Percentiles rank a stretch among this genome's conserved stretches.
phyloP scores from a whole-genome alignment of 1,140 invertebrate species.

The Sipha flava region DNA sequence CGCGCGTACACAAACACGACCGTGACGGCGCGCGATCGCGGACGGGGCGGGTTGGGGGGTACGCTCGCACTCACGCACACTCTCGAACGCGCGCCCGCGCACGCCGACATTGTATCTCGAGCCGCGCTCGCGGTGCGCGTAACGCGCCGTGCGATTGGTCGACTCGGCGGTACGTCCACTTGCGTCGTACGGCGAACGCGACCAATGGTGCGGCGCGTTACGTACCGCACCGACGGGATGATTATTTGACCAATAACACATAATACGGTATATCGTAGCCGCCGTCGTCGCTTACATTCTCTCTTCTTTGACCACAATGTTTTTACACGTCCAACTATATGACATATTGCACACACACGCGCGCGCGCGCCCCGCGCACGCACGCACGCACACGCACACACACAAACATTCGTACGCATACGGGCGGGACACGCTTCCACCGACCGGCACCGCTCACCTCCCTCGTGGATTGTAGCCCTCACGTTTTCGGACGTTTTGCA shows the following conservation, averaged over 20 bases:
- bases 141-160: neutral
- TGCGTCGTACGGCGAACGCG: neutral
- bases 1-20: neutral
- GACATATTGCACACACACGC: neutral
- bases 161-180: neutral
- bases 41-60: neutral
- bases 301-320: conserved; percentile 14
- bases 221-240: neutral
- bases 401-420: no score
- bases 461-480: neutral
- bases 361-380: neutral
- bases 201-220: neutral
- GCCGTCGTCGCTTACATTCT: neutral
- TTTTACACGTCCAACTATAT: neutral
- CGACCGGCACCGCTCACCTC: neutral
- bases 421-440: neutral
- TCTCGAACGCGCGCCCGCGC: neutral
- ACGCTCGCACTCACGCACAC: neutral
- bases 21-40: neutral
- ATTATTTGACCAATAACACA: conserved; percentile 24
- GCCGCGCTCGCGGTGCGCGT: neutral
- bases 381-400: no score
- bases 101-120: conserved; percentile 9
- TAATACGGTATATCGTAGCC: neutral
- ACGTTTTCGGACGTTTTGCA: neutral